A percentile compares a stretch with the other conserved stretches of the same genome.
Conservation (phyloP, 2,888 invertebrate genomes). For the Apodemia hepburni region DNA sequence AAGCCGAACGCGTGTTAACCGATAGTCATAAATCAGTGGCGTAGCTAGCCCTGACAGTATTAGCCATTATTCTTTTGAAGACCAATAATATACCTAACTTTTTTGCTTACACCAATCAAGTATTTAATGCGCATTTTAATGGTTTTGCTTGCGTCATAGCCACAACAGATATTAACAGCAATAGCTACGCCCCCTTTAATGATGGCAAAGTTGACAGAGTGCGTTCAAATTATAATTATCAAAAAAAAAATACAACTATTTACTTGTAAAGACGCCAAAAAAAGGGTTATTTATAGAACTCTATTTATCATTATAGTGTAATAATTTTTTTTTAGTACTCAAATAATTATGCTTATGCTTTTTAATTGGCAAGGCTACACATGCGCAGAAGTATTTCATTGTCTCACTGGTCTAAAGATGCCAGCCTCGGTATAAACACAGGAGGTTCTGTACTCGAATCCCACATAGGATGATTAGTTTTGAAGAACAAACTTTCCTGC, state of each 20-base stretch:
- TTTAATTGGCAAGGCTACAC: too few relatives aligned
- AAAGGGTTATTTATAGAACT: too few relatives aligned
- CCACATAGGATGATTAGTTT: too few relatives aligned
- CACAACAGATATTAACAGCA: background rate
- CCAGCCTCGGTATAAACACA: too few relatives aligned
- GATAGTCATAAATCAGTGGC: background rate
- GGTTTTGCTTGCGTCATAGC: too few relatives aligned
- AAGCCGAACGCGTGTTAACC: slow-evolving; percentile 6
- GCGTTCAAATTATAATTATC: background rate
- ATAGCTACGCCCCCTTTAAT: slow-evolving; percentile 5
- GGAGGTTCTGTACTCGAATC: too few relatives aligned
- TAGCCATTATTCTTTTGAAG: background rate
- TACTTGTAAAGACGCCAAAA: background rate
- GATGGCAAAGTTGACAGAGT: background rate
- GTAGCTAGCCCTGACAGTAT: background rate
- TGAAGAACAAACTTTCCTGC: too few relatives aligned
- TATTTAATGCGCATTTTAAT: background rate
- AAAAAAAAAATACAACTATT: background rate
- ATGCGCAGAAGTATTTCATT: too few relatives aligned
- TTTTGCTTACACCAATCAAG: background rate
- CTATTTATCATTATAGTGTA: too few relatives aligned
- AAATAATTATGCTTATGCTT: too few relatives aligned
- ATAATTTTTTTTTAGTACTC: too few relatives aligned
- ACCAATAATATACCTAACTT: background rate
- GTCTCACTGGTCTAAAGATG: too few relatives aligned